A percentile compares a stretch with the other conserved stretches of the same genome.
phyloP scores from a whole-genome alignment of 53 echinoderm and acorn worm species.

The Stichopus horrens region DNA sequence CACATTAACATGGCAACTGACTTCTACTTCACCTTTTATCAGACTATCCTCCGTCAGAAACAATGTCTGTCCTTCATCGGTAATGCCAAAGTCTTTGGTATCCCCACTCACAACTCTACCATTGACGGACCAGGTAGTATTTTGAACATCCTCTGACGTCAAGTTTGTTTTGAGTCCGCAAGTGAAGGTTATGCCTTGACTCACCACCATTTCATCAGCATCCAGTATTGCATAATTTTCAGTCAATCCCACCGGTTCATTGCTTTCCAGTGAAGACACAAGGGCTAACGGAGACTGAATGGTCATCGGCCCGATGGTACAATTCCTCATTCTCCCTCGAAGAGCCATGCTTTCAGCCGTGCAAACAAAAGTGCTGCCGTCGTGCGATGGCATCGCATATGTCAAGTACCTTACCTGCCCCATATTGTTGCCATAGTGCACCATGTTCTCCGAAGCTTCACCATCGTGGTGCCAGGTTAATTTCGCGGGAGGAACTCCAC shows the following conservation, averaged over 20 bases:
- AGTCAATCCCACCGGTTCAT: not conserved
- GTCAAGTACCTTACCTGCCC: conserved; percentile 50
- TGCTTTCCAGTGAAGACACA: not conserved
- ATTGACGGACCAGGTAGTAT: conserved; percentile 85
- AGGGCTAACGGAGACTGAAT: conserved; percentile 59
- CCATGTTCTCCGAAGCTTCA: conserved; percentile 9
- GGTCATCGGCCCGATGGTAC: conserved; percentile 69
- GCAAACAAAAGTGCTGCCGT: conserved; percentile 57
- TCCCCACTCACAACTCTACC: conserved; percentile 42
- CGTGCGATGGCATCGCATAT: conserved; percentile 47
- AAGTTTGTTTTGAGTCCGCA: conserved; percentile 69
- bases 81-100: conserved; percentile 60
- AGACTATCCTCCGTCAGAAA: conserved; percentile 60
- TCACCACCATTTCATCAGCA: conserved; percentile 11
- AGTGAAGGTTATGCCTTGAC: conserved; percentile 59
- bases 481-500: conserved; percentile 63
- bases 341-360: conserved; percentile 66
- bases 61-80: conserved; percentile 61
- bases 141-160: conserved; percentile 50
- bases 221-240: conserved; percentile 28
- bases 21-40: conserved; percentile 55
- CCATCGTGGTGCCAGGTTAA: conserved; percentile 39
- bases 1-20: conserved; percentile 63
- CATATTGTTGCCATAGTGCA: conserved; percentile 12
- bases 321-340: conserved; percentile 45